phyloP scores from a whole-genome alignment of 2,113 vertebrate species.

The pig (Sus scrofa) region DNA sequence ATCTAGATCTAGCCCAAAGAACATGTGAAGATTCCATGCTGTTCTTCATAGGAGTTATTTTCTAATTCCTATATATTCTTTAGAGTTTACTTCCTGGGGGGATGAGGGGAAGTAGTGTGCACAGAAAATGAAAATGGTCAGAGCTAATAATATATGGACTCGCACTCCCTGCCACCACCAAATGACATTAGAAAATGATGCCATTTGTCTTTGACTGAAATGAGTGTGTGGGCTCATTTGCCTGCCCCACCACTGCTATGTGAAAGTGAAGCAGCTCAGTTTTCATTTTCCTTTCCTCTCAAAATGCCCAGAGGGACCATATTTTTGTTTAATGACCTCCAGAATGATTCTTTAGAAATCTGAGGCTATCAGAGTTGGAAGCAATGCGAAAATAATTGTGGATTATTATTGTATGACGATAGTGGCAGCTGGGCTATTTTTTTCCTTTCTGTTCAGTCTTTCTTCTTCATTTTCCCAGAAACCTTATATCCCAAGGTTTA shows the following conservation, averaged over 20 bases:
- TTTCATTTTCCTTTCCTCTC: constrained; percentile 75
- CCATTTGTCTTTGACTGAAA: constrained; percentile 73
- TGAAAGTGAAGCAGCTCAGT: constrained; percentile 58
- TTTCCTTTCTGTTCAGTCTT: constrained; percentile 65
- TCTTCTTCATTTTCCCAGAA: constrained; percentile 78
- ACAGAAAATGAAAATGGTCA: constrained; percentile 53
- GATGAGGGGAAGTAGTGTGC: neutral
- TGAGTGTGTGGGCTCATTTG: constrained; percentile 49
- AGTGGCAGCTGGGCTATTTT: constrained; percentile 67
- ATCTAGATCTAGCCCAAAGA: neutral
- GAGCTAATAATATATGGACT: constrained; percentile 56
- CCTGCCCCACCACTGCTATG: constrained; percentile 4
- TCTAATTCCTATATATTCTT: constrained; percentile 29
- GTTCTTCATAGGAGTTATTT: constrained; percentile 43
- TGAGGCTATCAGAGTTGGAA: constrained; percentile 74
- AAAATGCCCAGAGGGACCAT: constrained; percentile 74
- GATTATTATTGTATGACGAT: constrained; percentile 74
- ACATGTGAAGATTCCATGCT: neutral
- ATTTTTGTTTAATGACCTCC: constrained; percentile 79
- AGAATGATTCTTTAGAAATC: constrained; percentile 78
- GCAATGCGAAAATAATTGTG: constrained; percentile 78
- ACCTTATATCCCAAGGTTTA: constrained; percentile 77
- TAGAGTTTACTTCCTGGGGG: neutral
- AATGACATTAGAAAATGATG: constrained; percentile 57
- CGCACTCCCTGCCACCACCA: neutral